Conservation (phyloP, 2,888 invertebrate species). For the Vanessa cardui region DNA sequence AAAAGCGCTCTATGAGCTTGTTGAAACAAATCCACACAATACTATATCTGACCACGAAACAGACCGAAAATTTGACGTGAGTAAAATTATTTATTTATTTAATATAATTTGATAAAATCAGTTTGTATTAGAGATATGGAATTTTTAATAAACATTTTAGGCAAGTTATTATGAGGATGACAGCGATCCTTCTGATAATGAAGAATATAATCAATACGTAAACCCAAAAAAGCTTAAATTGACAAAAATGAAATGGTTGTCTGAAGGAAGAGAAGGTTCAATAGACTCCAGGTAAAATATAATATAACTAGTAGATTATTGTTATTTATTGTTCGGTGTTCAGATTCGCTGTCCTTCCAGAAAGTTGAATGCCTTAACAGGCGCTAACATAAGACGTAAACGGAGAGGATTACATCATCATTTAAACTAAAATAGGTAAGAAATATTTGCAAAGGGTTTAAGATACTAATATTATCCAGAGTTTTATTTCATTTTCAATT, state of each 20-base stretch:
- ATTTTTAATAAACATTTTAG: conserved; percentile 14
- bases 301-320: conserved; percentile 28
- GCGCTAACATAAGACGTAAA: conserved; percentile 56
- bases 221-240: conserved; percentile 65
- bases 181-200: conserved; percentile 21
- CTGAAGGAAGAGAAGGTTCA: conserved; percentile 57
- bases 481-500: too few species aligned
- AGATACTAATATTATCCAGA: background rate
- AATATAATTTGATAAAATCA: too few species aligned
- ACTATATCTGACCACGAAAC: conserved; percentile 9
- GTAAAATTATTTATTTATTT: too few species aligned
- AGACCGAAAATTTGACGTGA: conserved; percentile 16
- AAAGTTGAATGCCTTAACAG: conserved; percentile 70
- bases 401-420: conserved; percentile 37
- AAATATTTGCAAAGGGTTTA: background rate
- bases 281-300: conserved; percentile 63
- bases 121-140: background rate
- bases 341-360: conserved; percentile 62
- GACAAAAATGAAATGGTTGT: conserved; percentile 75
- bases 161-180: conserved; percentile 12
- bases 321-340: conserved; percentile 7
- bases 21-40: conserved; percentile 52
- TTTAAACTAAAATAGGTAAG: conserved; percentile 1
- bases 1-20: conserved; percentile 66
- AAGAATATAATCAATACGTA: conserved; percentile 20